Evolutionary conservation across 1,140 invertebrate species (phyloP).

Genomic region (Papilio dardanus): DNA sequence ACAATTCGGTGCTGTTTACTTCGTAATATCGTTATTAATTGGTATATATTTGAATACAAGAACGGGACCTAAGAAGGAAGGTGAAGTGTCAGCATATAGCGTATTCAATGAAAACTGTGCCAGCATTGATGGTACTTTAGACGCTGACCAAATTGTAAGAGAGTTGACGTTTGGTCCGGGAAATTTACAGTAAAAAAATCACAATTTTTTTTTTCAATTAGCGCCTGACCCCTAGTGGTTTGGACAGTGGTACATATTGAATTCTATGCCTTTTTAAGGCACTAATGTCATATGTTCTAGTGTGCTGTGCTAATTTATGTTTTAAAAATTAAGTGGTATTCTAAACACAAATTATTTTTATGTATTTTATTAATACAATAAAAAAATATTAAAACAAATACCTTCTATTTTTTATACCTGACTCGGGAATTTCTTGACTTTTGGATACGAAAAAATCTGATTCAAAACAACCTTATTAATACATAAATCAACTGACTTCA

Average conservation of each 20-base stretch:
- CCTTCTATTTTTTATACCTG: no score
- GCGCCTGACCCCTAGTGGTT: background rate
- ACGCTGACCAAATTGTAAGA: conserved; percentile 96
- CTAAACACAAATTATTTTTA: no score
- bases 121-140: conserved; percentile 95
- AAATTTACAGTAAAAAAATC: conserved; percentile 53
- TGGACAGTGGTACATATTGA: no score
- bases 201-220: background rate
- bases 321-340: no score
- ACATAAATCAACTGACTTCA: no score
- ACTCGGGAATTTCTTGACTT: background rate
- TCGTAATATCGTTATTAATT: conserved; percentile 90
- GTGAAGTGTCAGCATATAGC: conserved; percentile 97
- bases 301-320: background rate
- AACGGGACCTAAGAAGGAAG: conserved; percentile 85
- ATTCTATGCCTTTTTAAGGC: no score
- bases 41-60: conserved; percentile 94
- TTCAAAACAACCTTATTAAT: no score
- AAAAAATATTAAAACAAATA: no score
- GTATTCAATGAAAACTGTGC: conserved; percentile 98
- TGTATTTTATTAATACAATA: no score
- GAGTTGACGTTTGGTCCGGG: conserved; percentile 88
- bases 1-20: conserved; percentile 96
- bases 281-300: no score
- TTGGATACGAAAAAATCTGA: no score